Percentiles rank a stretch among this genome's conserved stretches.
Conservation (phyloP, 2,888 invertebrate genomes). For the Kuschelorhynchus macadamiae region DNA sequence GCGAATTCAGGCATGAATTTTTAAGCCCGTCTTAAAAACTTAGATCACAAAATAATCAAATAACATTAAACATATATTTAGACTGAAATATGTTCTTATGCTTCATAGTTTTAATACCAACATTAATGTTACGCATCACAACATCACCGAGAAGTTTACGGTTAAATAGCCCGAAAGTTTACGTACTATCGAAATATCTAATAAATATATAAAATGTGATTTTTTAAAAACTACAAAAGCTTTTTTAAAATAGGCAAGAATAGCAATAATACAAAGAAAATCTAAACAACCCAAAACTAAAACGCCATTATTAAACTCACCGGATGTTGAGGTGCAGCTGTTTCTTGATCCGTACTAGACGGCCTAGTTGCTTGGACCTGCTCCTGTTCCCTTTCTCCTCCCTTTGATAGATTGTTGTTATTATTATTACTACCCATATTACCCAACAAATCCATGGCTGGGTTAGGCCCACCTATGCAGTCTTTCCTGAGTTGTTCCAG, state of each 20-base stretch:
- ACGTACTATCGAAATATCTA: too few relatives aligned
- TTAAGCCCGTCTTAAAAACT: too few relatives aligned
- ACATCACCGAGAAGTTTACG: too few relatives aligned
- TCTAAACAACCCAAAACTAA: constrained; percentile 76
- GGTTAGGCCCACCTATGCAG: constrained; percentile 84
- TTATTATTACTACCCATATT: constrained; percentile 40
- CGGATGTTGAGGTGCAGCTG: constrained; percentile 35
- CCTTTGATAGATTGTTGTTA: constrained; percentile 35
- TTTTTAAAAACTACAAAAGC: too few relatives aligned
- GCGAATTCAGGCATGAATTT: too few relatives aligned
- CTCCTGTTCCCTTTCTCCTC: constrained; percentile 65
- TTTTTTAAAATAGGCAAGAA: constrained; percentile 70
- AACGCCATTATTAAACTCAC: constrained; percentile 19
- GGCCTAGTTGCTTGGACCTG: constrained; percentile 70
- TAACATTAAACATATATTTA: too few relatives aligned
- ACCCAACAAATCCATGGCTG: constrained; percentile 61
- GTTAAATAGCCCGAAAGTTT: too few relatives aligned
- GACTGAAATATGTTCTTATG: too few relatives aligned
- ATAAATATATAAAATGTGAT: too few relatives aligned
- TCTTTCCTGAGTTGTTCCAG: constrained; percentile 90
- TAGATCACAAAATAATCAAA: too few relatives aligned
- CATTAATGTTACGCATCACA: too few relatives aligned
- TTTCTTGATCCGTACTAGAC: constrained; percentile 73
- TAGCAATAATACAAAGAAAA: constrained; percentile 86
- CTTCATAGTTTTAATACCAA: too few relatives aligned